A percentile compares a stretch with the other conserved stretches of the same genome.
Evolutionary conservation across 2,797 vertebrate species (phyloP).

Genomic region (Leptodactylus fallax): DNA sequence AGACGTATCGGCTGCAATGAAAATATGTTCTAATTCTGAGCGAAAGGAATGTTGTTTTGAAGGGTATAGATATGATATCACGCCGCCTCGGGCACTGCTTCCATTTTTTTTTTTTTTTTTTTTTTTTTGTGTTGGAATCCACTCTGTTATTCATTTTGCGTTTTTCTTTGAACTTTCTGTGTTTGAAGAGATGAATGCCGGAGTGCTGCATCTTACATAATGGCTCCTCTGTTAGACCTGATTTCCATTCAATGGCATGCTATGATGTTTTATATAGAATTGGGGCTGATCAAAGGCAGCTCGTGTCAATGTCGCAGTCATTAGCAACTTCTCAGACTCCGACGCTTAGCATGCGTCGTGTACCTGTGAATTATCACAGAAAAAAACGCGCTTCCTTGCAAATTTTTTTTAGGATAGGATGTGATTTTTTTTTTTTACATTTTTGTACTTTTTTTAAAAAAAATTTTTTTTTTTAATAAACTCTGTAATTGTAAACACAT

Average conservation of each 20-base stretch:
- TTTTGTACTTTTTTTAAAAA: too few species aligned
- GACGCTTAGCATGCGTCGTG: constrained; percentile 37
- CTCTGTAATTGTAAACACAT: constrained; percentile 13
- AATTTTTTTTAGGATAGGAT: too few species aligned
- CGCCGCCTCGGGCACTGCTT: constrained; percentile 68
- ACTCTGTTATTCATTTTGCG: constrained; percentile 74
- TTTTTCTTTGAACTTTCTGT: constrained; percentile 78
- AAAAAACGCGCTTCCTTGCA: not conserved
- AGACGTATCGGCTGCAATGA: constrained; percentile 60
- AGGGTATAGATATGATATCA: constrained; percentile 74
- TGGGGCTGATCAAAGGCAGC: constrained; percentile 72
- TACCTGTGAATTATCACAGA: constrained; percentile 56
- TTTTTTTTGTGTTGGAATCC: constrained; percentile 71
- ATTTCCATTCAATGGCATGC: constrained; percentile 74
- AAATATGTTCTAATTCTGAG: constrained; percentile 72
- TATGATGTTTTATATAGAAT: constrained; percentile 70
- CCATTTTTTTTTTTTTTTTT: constrained; percentile 63
- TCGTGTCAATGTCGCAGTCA: constrained; percentile 71
- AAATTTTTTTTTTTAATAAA: not conserved
- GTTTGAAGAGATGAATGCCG: constrained; percentile 78
- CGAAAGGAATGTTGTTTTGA: constrained; percentile 72
- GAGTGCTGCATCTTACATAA: constrained; percentile 74
- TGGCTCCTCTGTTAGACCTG: constrained; percentile 76
- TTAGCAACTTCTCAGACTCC: constrained; percentile 69
- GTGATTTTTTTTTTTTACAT: not conserved